Percentiles rank a stretch among this genome's conserved stretches.
Evolutionary conservation across 64 coral and sea anemone species (phyloP).

Genomic region (Trachythela sp.): DNA sequence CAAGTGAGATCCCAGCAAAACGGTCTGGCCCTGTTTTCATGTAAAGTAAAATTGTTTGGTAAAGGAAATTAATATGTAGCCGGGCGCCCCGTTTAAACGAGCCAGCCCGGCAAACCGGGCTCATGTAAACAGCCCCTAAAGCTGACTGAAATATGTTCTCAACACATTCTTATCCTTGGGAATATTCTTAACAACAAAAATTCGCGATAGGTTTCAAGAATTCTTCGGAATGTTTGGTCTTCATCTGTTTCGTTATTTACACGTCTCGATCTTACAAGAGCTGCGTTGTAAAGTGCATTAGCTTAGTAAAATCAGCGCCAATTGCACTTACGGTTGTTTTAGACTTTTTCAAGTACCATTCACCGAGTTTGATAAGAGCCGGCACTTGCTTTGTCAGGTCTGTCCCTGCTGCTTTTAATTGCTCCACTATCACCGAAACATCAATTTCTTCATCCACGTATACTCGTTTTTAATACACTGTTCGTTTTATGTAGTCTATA

Average conservation of each 20-base stretch:
- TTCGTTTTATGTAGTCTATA: not conserved
- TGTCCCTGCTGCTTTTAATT: not conserved
- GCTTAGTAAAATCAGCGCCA: not conserved
- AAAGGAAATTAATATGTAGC: too few species aligned
- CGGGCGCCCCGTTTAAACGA: too few species aligned
- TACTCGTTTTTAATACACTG: too few species aligned
- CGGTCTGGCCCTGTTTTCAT: too few species aligned
- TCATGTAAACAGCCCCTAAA: too few species aligned
- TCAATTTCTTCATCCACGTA: too few species aligned
- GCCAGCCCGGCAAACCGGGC: not conserved
- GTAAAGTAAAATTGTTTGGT: too few species aligned
- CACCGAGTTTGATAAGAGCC: not conserved
- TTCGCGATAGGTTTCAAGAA: not conserved
- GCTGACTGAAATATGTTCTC: too few species aligned
- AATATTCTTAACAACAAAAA: not conserved
- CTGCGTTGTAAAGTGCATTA: too few species aligned
- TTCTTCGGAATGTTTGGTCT: not conserved
- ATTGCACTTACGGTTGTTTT: not conserved
- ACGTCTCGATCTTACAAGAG: not conserved
- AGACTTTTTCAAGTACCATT: not conserved
- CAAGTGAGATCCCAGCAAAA: too few species aligned
- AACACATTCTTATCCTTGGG: not conserved
- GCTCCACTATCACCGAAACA: not conserved
- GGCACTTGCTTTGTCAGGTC: not conserved
- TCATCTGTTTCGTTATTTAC: not conserved